Conservation (phyloP, 37 sponge, comb jelly and placozoan genomes). For the Beroe forskalii region DNA sequence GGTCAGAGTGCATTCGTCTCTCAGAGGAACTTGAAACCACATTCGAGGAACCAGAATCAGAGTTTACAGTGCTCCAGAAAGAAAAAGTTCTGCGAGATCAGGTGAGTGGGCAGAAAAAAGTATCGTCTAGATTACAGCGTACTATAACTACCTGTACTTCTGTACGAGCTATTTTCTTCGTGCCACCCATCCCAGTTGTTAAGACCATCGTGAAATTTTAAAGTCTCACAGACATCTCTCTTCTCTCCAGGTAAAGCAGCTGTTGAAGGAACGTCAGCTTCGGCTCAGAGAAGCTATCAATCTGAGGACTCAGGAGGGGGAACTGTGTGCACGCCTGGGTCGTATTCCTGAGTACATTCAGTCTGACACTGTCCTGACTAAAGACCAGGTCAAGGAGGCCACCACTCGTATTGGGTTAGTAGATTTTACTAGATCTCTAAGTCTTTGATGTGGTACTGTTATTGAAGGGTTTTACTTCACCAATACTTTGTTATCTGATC, state of each 20-base stretch:
- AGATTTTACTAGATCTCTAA: too few relatives aligned
- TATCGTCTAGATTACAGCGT: too few relatives aligned
- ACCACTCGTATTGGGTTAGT: slow-evolving; percentile 39
- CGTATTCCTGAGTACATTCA: slow-evolving; percentile 64
- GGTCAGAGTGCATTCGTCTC: slow-evolving; percentile 5
- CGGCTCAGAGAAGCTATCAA: slow-evolving; percentile 21
- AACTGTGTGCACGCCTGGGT: slow-evolving; percentile 48
- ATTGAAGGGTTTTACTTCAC: too few relatives aligned
- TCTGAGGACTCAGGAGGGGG: slow-evolving; percentile 42
- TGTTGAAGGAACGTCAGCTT: slow-evolving; percentile 39
- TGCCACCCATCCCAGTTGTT: too few relatives aligned
- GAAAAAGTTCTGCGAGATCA: slow-evolving; percentile 46
- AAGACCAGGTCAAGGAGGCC: slow-evolving; percentile 51
- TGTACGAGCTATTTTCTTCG: too few relatives aligned
- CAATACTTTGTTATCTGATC: too few relatives aligned
- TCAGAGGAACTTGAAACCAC: slow-evolving; percentile 34
- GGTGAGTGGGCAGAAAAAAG: too few relatives aligned
- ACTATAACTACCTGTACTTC: too few relatives aligned
- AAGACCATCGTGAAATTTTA: too few relatives aligned
- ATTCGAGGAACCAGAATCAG: not conserved
- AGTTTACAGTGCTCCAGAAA: not conserved
- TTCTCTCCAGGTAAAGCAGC: slow-evolving; percentile 60
- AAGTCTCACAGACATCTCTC: too few relatives aligned
- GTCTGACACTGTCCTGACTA: slow-evolving; percentile 36
- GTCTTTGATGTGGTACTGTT: too few relatives aligned